phyloP scores from a whole-genome alignment of 2,888 invertebrate species.

The Nudaria mundana region DNA sequence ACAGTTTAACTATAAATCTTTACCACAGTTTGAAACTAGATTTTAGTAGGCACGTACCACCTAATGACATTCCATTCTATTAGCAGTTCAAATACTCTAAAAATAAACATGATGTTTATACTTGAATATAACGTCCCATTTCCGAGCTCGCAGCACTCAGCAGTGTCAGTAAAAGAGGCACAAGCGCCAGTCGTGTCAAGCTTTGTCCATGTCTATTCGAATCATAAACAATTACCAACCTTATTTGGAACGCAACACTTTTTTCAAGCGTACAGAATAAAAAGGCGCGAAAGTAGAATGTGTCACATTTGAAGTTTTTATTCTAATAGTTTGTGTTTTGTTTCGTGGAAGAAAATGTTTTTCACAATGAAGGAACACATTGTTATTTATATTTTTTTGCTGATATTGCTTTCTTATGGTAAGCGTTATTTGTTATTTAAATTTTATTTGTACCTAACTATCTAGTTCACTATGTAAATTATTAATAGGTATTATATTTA shows the following conservation, averaged over 20 bases:
- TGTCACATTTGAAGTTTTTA: slow-evolving; percentile 43
- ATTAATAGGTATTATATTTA: too few relatives aligned
- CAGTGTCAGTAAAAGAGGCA: slow-evolving; percentile 50
- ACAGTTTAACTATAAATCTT: too few relatives aligned
- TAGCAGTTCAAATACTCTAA: slow-evolving; percentile 48
- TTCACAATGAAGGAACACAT: slow-evolving; percentile 20
- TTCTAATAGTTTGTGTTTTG: slow-evolving; percentile 37
- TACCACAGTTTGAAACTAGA: too few relatives aligned
- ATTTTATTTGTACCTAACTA: slow-evolving; percentile 3
- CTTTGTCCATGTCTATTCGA: slow-evolving; percentile 40
- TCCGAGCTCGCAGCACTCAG: slow-evolving; percentile 44
- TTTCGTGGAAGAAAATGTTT: slow-evolving; percentile 23
- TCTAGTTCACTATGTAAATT: neutral
- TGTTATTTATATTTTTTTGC: slow-evolving; percentile 30
- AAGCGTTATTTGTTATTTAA: slow-evolving; percentile 22
- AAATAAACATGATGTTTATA: slow-evolving; percentile 64
- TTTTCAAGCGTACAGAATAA: slow-evolving; percentile 41
- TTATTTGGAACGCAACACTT: slow-evolving; percentile 40
- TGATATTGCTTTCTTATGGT: slow-evolving; percentile 36
- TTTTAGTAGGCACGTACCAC: too few relatives aligned
- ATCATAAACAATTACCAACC: slow-evolving; percentile 45
- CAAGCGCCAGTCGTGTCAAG: slow-evolving; percentile 47
- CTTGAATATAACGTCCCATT: slow-evolving; percentile 47
- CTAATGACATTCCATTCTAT: slow-evolving; percentile 44
- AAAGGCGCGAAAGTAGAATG: slow-evolving; percentile 51